Evolutionary conservation across 2,888 invertebrate species (phyloP).

Genomic region (Ypsolopha scabrella): DNA sequence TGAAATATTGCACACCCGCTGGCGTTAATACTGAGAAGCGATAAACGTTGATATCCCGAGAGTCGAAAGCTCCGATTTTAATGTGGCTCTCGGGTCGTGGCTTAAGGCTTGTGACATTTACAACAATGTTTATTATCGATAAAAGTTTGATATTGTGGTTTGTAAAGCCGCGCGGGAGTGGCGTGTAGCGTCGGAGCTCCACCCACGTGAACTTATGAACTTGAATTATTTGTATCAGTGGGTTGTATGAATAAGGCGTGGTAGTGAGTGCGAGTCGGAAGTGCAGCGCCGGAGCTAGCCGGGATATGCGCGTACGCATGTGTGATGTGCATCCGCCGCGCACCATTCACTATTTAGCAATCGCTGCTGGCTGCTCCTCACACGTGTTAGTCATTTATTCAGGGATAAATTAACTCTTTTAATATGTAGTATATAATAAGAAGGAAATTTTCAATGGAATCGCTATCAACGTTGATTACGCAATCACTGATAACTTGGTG

Average conservation of each 20-base stretch:
- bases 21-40: conserved; percentile 48
- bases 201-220: conserved; percentile 53
- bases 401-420: too few species aligned
- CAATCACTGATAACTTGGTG: too few species aligned
- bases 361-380: not conserved
- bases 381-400: too few species aligned
- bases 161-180: conserved; percentile 31
- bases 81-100: conserved; percentile 28
- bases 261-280: conserved; percentile 65
- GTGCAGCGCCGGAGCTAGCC: conserved; percentile 40
- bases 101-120: conserved; percentile 22
- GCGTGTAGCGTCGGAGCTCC: conserved; percentile 24
- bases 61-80: conserved; percentile 44
- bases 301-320: too few species aligned
- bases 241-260: conserved; percentile 62
- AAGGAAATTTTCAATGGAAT: too few species aligned
- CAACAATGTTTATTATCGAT: conserved; percentile 29
- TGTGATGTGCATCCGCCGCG: conserved; percentile 36
- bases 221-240: conserved; percentile 63
- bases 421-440: too few species aligned
- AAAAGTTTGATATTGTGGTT: conserved; percentile 31
- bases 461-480: too few species aligned
- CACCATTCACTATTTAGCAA: conserved; percentile 3
- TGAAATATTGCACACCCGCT: conserved; percentile 48
- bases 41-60: conserved; percentile 36